Conservation (phyloP, 2,113 vertebrate species). For the Clarias gariepinus region DNA sequence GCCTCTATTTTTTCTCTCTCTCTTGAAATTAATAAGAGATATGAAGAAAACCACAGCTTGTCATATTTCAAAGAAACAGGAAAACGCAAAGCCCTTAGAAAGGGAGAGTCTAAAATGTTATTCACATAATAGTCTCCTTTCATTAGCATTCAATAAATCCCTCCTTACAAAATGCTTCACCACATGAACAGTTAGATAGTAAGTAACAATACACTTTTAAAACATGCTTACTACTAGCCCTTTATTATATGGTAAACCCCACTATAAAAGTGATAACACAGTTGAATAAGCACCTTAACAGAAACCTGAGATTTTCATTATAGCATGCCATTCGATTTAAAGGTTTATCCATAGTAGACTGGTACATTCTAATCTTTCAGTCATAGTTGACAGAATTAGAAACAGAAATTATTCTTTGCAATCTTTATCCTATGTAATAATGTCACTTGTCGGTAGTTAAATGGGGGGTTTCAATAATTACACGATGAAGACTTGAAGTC, state of each 20-base stretch:
- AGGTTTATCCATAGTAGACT: not conserved
- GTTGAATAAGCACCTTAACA: not conserved
- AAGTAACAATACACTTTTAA: not conserved
- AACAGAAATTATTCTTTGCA: not conserved
- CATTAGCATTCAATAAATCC: not conserved
- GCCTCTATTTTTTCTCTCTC: not conserved
- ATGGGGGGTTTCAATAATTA: not conserved
- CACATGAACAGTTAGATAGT: not conserved
- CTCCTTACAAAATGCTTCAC: not conserved
- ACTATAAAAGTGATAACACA: not conserved
- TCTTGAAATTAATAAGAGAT: not conserved
- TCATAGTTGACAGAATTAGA: not conserved
- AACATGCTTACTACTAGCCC: not conserved
- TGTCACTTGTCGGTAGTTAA: not conserved
- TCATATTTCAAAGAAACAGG: not conserved
- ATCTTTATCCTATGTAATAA: not conserved
- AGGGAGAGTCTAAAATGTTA: not conserved
- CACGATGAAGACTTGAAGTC: not conserved
- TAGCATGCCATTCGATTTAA: not conserved
- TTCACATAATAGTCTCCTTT: not conserved
- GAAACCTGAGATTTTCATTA: not conserved
- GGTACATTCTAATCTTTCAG: not conserved
- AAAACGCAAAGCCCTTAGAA: not conserved
- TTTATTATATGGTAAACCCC: not conserved
- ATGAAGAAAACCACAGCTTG: not conserved